Base-by-base conservation (phyloP, 1,140 invertebrate genomes). In the Solenopsis fugax region DNA sequence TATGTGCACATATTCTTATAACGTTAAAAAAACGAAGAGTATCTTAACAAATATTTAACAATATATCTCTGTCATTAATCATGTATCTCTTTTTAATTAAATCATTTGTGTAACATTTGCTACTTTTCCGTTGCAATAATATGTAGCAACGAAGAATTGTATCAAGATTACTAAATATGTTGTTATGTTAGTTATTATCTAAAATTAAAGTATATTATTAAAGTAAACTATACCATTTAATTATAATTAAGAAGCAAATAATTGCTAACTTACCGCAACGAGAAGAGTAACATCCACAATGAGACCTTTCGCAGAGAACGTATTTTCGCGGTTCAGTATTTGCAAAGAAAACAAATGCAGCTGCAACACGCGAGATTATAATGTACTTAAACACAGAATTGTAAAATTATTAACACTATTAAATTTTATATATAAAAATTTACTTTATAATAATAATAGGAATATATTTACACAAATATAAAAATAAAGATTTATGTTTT, bases 321-420 rank as follows among this genome's bases (percentile, higher is more conserved):
- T 77, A 52, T 89, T 92, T 9, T 93, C 84, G 0, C 85, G 85
- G 69, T 94, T 92, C 18, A 93, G 50, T 24, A 93, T 48, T 91
- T 93, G 93, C 54, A 93, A 58, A 4, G 92, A 93, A 60, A 93
- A 93, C 24, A 91, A 29, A 18, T 93, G 73, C 18, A 93, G 34
- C 93, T 94, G 69, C 4, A 93, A 93, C 7, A 91, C 54, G 54
- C 21, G 0, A 13, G 9, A 45, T 9, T 34, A 9, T 18, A 41
- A 41, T 16, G 41, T 13, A 56, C 0, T 75, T 34, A 54, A 34
- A 16, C 18, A 18, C 4, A n/a, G 1, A 1, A 64, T 34, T 37
- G 0, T 41, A 16, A 18, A 6, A 48, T 0, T 3, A 50, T 34
- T 50, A n/a, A 6, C 29, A 45, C 58, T 16, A 1, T 16, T 16